Evolutionary conservation across 1,140 invertebrate species (phyloP).

Genomic region (Trichogramma pretiosum): DNA sequence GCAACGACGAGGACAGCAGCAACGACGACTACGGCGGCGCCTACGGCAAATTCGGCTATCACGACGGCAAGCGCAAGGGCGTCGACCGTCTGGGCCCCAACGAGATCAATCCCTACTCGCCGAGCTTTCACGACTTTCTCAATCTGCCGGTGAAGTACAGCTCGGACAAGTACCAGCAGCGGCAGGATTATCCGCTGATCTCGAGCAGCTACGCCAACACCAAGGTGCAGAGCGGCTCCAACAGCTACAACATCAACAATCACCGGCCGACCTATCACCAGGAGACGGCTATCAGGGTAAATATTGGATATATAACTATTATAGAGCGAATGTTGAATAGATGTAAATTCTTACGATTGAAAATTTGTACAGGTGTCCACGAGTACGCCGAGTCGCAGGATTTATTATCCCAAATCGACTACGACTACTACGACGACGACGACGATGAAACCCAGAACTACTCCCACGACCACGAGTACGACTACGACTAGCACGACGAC

Average conservation of each 20-base stretch:
- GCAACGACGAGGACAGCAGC: background rate
- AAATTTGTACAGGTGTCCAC: constrained; percentile 9
- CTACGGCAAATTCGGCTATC: constrained; percentile 19
- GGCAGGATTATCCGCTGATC: constrained; percentile 55
- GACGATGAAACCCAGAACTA: constrained; percentile 12
- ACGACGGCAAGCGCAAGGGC: constrained; percentile 40
- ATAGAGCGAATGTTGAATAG: background rate
- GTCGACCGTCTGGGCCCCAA: constrained; percentile 34
- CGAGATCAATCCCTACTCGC: constrained; percentile 49
- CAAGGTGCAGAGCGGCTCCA: constrained; percentile 60
- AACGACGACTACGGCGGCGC: too few species aligned
- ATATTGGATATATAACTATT: constrained; percentile 19
- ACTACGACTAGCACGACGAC: constrained; percentile 31
- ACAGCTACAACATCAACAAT: constrained; percentile 53
- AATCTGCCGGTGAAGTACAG: constrained; percentile 61
- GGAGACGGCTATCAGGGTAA: constrained; percentile 36
- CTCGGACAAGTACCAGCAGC: constrained; percentile 53
- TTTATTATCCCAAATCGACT: constrained; percentile 21
- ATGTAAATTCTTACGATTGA: constrained; percentile 1
- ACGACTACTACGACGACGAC: constrained; percentile 26
- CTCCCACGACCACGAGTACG: constrained; percentile 19
- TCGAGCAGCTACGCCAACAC: constrained; percentile 64
- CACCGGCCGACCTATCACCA: constrained; percentile 51
- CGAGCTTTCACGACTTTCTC: constrained; percentile 60
- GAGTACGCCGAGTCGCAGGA: constrained; percentile 22